Evolutionary conservation across 1,140 invertebrate species (phyloP).

Genomic region (Ridgeia piscesae): DNA sequence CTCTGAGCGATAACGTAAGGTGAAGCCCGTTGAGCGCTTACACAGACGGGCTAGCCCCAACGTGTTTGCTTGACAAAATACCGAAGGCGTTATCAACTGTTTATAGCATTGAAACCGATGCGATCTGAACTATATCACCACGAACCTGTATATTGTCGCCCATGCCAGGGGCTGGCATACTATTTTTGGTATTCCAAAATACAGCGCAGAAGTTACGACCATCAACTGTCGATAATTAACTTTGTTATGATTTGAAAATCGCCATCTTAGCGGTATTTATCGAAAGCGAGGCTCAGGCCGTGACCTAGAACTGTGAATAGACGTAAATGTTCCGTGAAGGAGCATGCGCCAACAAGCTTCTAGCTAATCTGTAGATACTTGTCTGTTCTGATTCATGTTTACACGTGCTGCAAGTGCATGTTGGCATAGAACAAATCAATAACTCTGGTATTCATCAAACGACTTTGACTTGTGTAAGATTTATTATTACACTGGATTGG

Average conservation of each 20-base stretch:
- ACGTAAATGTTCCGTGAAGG: background rate
- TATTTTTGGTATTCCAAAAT: background rate
- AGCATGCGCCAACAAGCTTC: background rate
- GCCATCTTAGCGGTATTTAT: constrained; percentile 5
- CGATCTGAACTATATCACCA: background rate
- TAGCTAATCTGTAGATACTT: background rate
- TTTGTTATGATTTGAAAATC: constrained; percentile 1
- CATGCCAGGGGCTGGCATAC: background rate
- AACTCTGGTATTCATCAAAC: background rate
- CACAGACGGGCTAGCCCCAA: background rate
- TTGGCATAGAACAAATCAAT: background rate
- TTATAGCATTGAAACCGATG: background rate
- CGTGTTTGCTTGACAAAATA: background rate
- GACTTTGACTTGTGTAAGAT: background rate
- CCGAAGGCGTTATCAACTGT: background rate
- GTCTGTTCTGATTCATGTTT: background rate
- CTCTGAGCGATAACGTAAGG: background rate
- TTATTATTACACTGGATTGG: background rate
- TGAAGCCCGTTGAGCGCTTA: background rate
- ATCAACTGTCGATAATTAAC: background rate
- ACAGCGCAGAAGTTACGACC: background rate
- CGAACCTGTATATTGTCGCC: background rate
- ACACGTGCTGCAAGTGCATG: background rate
- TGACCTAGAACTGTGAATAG: background rate
- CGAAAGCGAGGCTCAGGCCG: background rate